These are phyloP conservation scores for Homarus gammarus DNA, from an alignment of 2,888 invertebrate species.

Conservation along the genomic window DNA sequence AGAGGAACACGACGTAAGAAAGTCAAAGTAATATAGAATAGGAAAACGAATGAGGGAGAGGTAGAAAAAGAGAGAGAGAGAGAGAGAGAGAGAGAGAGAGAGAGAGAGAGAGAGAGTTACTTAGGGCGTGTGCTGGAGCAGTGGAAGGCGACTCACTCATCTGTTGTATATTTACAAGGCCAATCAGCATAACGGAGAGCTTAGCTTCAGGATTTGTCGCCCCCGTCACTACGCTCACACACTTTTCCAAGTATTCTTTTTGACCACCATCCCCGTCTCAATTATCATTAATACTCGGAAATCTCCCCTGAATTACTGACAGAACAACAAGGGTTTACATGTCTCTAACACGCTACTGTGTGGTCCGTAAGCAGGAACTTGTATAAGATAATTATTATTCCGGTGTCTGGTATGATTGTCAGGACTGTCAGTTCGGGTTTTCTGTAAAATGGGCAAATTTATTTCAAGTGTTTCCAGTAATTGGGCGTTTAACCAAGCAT, in stretches of 20 bases:
- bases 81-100: conserved; percentile 32
- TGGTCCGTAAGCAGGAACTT: no score
- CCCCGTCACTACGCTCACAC: no score
- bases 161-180: conserved; percentile 57
- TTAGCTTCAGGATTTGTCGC: conserved; percentile 33
- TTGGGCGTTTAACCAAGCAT: background rate
- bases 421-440: background rate
- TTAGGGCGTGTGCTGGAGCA: conserved; percentile 1
- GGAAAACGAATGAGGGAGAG: conserved; percentile 17
- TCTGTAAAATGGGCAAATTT: background rate
- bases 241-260: no score
- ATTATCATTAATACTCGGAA: no score
- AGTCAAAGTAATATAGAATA: conserved; percentile 18
- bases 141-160: conserved; percentile 31
- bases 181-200: conserved; percentile 53
- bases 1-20: background rate
- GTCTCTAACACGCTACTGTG: no score
- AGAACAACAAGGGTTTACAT: no score
- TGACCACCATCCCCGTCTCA: no score
- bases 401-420: no score
- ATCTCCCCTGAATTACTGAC: no score
- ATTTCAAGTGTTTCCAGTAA: background rate
- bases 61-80: conserved; percentile 45
- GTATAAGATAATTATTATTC: no score
- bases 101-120: conserved; percentile 26